Evolutionary conservation across 1,140 invertebrate genomes (phyloP).

Genomic region (Leguminivora glycinivorella): DNA sequence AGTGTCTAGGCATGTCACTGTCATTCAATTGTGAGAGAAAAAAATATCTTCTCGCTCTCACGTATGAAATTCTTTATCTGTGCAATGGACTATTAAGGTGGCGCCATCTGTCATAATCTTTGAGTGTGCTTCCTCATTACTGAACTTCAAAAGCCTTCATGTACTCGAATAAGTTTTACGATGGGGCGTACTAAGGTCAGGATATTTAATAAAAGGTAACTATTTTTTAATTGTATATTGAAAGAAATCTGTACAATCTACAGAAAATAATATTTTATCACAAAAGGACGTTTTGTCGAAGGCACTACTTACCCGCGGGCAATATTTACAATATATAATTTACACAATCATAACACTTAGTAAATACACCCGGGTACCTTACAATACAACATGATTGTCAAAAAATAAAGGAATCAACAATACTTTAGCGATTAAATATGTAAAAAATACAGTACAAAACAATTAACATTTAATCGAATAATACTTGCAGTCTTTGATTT

Average conservation of each 20-base stretch:
- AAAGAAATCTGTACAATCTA: conserved; percentile 73
- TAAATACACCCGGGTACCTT: conserved; percentile 40
- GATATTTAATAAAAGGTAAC: conserved; percentile 30
- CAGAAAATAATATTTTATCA: conserved; percentile 70
- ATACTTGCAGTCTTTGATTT: conserved; percentile 77
- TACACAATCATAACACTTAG: conserved; percentile 30
- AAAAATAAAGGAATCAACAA: conserved; percentile 73
- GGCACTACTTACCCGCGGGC: conserved; percentile 52
- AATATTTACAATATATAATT: conserved; percentile 33
- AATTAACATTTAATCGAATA: conserved; percentile 56
- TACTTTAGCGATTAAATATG: conserved; percentile 62
- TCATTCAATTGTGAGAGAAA: no score
- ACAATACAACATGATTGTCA: conserved; percentile 63
- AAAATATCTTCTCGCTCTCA: no score
- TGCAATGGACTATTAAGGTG: no score
- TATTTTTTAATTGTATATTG: conserved; percentile 55
- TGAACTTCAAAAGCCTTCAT: no score
- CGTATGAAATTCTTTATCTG: no score
- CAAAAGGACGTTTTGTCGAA: conserved; percentile 73
- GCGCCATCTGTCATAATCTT: no score
- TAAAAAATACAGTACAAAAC: conserved; percentile 61
- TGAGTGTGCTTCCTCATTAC: no score
- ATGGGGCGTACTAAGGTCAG: no score
- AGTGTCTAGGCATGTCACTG: no score
- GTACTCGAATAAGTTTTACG: no score